Conservation (phyloP, 2,113 vertebrate genomes). For the Chaetorhynchus papuensis region DNA sequence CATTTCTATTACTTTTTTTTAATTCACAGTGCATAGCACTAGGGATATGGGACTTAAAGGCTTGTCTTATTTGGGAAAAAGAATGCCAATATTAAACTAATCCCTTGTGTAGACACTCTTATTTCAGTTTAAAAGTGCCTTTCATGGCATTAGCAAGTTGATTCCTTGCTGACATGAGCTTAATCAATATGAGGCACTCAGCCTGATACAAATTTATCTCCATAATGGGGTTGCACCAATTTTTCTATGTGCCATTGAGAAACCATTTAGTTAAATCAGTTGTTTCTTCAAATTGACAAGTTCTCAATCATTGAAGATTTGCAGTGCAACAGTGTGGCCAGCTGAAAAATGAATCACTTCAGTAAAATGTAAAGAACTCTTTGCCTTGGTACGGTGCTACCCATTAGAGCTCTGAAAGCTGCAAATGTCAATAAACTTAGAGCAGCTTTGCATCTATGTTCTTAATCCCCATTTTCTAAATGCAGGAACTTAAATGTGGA, state of each 20-base stretch:
- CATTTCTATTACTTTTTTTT: neutral
- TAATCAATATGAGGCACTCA: constrained; percentile 46
- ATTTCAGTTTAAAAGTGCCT: constrained; percentile 36
- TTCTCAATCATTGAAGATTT: neutral
- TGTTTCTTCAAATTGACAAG: neutral
- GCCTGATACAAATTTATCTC: constrained; percentile 15
- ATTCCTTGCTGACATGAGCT: constrained; percentile 37
- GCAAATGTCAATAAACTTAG: constrained; percentile 13
- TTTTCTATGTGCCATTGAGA: neutral
- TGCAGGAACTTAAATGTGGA: neutral
- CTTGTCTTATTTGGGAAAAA: neutral
- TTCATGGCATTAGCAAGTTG: constrained; percentile 41
- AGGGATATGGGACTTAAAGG: neutral
- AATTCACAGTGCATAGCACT: neutral
- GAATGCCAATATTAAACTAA: constrained; percentile 19
- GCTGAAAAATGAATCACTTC: neutral
- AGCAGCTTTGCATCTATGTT: neutral
- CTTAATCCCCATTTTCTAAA: constrained; percentile 1
- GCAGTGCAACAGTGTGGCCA: neutral
- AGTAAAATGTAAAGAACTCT: neutral
- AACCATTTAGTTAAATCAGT: neutral
- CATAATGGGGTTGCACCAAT: neutral
- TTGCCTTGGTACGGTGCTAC: neutral
- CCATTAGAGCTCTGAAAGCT: neutral
- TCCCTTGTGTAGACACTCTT: neutral